Evolutionary conservation across 2,888 invertebrate species (phyloP).

Genomic region (Ligdia adustata): DNA sequence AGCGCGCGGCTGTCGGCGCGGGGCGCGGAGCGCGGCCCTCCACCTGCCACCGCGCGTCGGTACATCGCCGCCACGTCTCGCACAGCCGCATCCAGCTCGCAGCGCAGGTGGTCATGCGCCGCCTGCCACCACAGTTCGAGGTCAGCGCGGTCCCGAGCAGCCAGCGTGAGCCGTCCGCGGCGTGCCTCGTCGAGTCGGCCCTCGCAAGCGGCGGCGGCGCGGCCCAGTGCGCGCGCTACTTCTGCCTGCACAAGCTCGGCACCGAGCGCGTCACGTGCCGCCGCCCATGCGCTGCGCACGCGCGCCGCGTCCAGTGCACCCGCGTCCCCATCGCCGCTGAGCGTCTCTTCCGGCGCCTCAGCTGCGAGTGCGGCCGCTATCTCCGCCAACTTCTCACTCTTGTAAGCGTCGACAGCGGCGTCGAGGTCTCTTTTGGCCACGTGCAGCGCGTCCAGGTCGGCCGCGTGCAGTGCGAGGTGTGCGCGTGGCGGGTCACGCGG

Average conservation of each 20-base stretch:
- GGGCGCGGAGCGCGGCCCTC: conserved; percentile 57
- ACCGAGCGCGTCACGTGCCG: conserved; percentile 90
- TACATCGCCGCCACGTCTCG: conserved; percentile 87
- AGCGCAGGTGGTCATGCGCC: conserved; percentile 87
- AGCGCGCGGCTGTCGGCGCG: conserved; percentile 68
- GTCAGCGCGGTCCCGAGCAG: conserved; percentile 87
- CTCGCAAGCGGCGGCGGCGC: conserved; percentile 88
- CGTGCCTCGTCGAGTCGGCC: conserved; percentile 82
- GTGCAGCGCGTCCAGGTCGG: conserved; percentile 79
- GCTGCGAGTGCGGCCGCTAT: conserved; percentile 88
- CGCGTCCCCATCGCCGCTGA: conserved; percentile 73
- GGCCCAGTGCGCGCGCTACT: conserved; percentile 88
- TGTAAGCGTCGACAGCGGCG: conserved; percentile 85
- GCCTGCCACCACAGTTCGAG: conserved; percentile 90
- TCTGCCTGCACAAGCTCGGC: conserved; percentile 90
- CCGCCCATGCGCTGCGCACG: conserved; percentile 89
- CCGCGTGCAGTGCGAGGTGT: conserved; percentile 70
- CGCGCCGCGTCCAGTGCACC: conserved; percentile 76
- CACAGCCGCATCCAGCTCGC: conserved; percentile 89
- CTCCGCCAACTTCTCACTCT: conserved; percentile 87
- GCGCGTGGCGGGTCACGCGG: conserved; percentile 55
- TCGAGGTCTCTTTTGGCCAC: conserved; percentile 85
- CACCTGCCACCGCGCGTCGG: conserved; percentile 78
- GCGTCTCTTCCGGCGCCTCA: conserved; percentile 86
- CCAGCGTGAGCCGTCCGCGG: conserved; percentile 84